Base-by-base conservation (phyloP, 2,888 invertebrate genomes). In the Amphimallon solstitiale region DNA sequence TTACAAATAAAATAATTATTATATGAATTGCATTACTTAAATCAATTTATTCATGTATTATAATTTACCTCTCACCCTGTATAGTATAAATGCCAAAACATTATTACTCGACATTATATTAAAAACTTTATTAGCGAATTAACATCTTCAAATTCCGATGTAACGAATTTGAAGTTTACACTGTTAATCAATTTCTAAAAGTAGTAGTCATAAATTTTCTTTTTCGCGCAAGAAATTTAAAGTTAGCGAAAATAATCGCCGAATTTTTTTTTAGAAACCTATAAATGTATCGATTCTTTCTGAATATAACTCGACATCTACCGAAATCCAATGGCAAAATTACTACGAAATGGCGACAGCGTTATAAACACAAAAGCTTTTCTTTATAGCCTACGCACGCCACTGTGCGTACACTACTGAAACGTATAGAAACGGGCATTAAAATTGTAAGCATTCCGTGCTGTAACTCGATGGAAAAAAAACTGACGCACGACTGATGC, bases 391-490 rank as follows among this genome's bases (percentile, higher is more conserved):
- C 38, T 12, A 12, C 38, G 38, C 12, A 12, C 38, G 38, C 12
- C 38, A 10, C 38, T 17, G 10, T 54, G 38, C 14, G 29, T 6
- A 59, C 17, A 43, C 2, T 10, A 59, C 23, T 34, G 9, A 14
- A 37, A 54, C 29, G 17, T 43, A 56, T 56, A n/a, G 46, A 46
- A 21, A 56, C 21, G 45, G 19, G 23, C 29, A 35, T 52, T 29
- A 45, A 52, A 14, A 54, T 35, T 37, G 46, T 19, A 35, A 37
- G 35, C 46, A 54, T 64, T 64, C 56, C 38, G 45, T 19, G 40
- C 40, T 9, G 46, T 45, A 64, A 64, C 15, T 64, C 64, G 54
- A 21, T 56, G 40, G 14, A 4, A 35, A n/a, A 51, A 62, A n/a
- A 21, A 23, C 34, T 45, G 63, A 54, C 56, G 52, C 37, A 34